Evolutionary conservation across 2,113 vertebrate genomes (phyloP).

Genomic region (Aptenodytes patagonicus): DNA sequence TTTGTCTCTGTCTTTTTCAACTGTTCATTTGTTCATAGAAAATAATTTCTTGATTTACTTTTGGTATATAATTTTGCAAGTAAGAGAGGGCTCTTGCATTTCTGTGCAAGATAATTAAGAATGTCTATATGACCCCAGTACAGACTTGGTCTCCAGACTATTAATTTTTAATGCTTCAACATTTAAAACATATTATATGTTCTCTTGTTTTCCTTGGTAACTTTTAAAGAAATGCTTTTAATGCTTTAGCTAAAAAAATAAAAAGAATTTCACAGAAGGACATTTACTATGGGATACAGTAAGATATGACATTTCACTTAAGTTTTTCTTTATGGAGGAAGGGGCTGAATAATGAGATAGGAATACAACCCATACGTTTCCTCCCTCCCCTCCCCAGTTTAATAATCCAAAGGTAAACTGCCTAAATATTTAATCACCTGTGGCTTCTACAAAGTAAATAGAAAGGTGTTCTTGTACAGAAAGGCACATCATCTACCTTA

Average conservation of each 20-base stretch:
- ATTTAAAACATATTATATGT: not conserved
- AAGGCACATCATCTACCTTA: not conserved
- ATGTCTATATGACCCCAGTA: not conserved
- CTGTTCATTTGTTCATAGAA: not conserved
- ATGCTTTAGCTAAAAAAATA: not conserved
- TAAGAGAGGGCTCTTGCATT: not conserved
- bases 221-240: not conserved
- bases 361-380: not conserved
- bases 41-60: not conserved
- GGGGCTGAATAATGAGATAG: not conserved
- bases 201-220: not conserved
- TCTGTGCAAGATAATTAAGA: not conserved
- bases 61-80: not conserved
- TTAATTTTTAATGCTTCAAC: not conserved
- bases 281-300: not conserved
- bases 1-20: not conserved
- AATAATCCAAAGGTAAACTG: constrained; percentile 1
- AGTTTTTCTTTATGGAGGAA: not conserved
- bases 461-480: not conserved
- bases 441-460: not conserved
- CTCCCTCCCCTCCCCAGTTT: not conserved
- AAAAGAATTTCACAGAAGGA: not conserved
- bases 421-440: constrained; percentile 4
- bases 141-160: not conserved
- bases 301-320: not conserved